phyloP scores from a whole-genome alignment of 2,113 vertebrate genomes.

The Hiodon tergisus region DNA sequence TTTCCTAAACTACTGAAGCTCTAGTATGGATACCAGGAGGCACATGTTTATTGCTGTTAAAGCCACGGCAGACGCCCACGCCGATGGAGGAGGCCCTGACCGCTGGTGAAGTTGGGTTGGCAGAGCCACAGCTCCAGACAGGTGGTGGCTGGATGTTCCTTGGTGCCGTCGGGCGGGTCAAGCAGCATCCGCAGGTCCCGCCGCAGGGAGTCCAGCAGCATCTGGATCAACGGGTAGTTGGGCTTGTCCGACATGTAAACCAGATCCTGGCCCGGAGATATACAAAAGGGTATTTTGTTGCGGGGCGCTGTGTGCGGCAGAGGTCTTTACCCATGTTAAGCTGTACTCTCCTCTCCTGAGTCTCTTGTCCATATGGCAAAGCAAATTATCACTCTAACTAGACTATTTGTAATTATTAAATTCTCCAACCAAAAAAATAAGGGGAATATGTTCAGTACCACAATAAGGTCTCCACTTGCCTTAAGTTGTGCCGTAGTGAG shows the following conservation, averaged over 20 bases:
- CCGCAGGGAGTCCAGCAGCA: slow-evolving; percentile 63
- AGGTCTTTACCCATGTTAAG: background rate
- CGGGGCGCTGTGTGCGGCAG: background rate
- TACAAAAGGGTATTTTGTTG: slow-evolving; percentile 1
- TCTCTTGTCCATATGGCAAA: too few relatives aligned
- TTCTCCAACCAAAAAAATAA: background rate
- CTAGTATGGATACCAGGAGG: background rate
- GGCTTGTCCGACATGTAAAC: slow-evolving; percentile 67
- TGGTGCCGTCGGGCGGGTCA: slow-evolving; percentile 74
- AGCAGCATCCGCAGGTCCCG: slow-evolving; percentile 63
- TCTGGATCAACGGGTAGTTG: slow-evolving; percentile 58
- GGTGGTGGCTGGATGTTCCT: slow-evolving; percentile 68
- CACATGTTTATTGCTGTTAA: background rate
- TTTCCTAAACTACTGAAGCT: too few relatives aligned
- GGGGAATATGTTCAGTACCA: background rate
- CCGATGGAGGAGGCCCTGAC: slow-evolving; percentile 47
- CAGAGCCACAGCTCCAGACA: slow-evolving; percentile 82
- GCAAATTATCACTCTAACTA: too few relatives aligned
- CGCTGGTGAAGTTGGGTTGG: slow-evolving; percentile 64
- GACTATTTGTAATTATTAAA: too few relatives aligned
- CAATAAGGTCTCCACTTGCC: slow-evolving; percentile 45
- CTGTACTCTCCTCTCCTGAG: too few relatives aligned
- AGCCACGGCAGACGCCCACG: background rate
- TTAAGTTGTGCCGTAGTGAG: slow-evolving; percentile 64
- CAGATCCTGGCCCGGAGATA: slow-evolving; percentile 52